phyloP scores from a whole-genome alignment of 2,797 vertebrate genomes.

The Carcharodon carcharias region DNA sequence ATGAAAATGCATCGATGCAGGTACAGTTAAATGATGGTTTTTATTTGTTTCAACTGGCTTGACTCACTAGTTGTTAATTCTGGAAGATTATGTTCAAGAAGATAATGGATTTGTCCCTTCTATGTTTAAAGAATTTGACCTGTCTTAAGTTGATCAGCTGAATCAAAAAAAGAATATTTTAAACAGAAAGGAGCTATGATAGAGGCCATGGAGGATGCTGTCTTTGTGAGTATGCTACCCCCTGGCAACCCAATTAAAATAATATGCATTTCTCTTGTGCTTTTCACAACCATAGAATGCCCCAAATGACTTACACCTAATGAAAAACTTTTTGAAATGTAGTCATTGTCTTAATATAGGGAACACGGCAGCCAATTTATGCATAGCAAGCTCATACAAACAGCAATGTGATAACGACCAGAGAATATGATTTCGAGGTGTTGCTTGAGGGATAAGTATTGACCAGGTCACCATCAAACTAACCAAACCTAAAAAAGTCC shows the following conservation, averaged over 20 bases:
- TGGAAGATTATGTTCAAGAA: background rate
- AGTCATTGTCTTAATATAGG: background rate
- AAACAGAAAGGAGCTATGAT: background rate
- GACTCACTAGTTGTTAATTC: no score
- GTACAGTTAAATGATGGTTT: background rate
- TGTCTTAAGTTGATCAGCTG: background rate
- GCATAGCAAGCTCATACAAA: background rate
- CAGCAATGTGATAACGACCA: background rate
- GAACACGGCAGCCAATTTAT: background rate
- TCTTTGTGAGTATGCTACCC: background rate
- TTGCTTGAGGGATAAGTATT: background rate
- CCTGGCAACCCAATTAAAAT: background rate
- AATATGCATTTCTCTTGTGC: background rate
- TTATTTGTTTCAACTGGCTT: background rate
- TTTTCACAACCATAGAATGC: background rate
- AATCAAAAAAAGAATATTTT: background rate
- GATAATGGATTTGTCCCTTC: background rate
- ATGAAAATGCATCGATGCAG: background rate
- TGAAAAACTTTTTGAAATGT: background rate
- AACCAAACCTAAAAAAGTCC: background rate
- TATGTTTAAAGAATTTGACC: background rate
- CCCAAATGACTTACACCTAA: background rate
- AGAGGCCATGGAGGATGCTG: background rate
- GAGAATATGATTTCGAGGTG: background rate
- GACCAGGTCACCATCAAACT: background rate